phyloP scores from a whole-genome alignment of 2,113 vertebrate genomes.

The Poecilia latipinna region DNA sequence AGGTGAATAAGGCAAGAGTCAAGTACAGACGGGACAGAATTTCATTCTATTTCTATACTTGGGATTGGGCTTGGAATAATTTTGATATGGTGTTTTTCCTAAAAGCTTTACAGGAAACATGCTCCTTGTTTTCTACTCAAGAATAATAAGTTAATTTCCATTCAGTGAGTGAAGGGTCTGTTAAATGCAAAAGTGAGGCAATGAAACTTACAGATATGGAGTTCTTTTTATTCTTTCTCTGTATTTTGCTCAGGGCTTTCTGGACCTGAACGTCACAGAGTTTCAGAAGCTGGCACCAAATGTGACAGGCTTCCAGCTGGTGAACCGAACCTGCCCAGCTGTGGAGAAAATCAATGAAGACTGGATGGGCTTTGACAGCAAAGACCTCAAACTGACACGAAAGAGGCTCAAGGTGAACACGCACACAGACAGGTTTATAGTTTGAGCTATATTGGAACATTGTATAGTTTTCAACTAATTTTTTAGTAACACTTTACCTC shows the following conservation, averaged over 20 bases:
- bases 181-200: background rate
- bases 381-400: slow-evolving; percentile 90
- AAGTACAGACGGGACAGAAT: background rate
- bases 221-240: slow-evolving; percentile 1
- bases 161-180: background rate
- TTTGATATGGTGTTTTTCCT: background rate
- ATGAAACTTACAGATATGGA: background rate
- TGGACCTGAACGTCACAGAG: slow-evolving; percentile 93
- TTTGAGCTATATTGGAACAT: background rate
- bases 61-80: background rate
- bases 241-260: slow-evolving; percentile 84
- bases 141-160: background rate
- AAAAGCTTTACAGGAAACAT: background rate
- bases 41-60: background rate
- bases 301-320: slow-evolving; percentile 94
- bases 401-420: slow-evolving; percentile 86
- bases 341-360: slow-evolving; percentile 89
- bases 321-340: slow-evolving; percentile 86
- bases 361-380: slow-evolving; percentile 91
- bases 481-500: background rate
- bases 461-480: background rate
- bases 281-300: slow-evolving; percentile 92
- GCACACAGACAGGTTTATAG: background rate
- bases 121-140: background rate
- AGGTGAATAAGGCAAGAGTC: no score